phyloP scores from a whole-genome alignment of 2,888 invertebrate genomes.

The Ormyrus thymus region DNA sequence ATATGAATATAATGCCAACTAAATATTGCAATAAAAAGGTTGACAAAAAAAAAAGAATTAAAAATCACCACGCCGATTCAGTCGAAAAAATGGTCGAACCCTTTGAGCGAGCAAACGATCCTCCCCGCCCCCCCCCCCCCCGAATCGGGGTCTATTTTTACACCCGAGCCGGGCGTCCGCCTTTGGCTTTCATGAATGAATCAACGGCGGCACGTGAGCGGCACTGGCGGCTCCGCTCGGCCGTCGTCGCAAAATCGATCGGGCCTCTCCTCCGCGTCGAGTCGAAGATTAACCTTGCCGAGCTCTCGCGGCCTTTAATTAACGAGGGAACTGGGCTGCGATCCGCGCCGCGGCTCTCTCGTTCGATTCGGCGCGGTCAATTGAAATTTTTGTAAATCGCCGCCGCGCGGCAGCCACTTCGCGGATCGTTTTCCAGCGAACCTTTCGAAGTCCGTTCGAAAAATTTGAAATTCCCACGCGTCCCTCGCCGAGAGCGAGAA shows the following conservation, averaged over 20 bases:
- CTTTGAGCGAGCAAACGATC: too few species aligned
- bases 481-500: too few species aligned
- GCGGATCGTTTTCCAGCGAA: background rate
- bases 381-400: background rate
- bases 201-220: constrained; percentile 26
- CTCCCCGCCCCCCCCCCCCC: too few species aligned
- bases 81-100: too few species aligned
- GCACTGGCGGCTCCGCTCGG: background rate
- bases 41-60: too few species aligned
- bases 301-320: background rate
- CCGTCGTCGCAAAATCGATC: constrained; percentile 17
- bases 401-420: background rate
- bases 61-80: too few species aligned
- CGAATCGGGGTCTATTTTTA: too few species aligned
- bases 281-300: constrained; percentile 18
- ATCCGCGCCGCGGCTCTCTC: background rate
- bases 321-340: background rate
- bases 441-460: background rate
- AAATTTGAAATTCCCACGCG: background rate
- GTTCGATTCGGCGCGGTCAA: background rate
- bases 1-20: too few species aligned
- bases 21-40: too few species aligned
- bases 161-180: background rate
- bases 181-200: constrained; percentile 46
- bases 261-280: background rate